Evolutionary conservation across 2,888 invertebrate genomes (phyloP), one percentile per base, ranked within the genome.

Genomic region (Dyspetes luteomarginatus): DNA sequence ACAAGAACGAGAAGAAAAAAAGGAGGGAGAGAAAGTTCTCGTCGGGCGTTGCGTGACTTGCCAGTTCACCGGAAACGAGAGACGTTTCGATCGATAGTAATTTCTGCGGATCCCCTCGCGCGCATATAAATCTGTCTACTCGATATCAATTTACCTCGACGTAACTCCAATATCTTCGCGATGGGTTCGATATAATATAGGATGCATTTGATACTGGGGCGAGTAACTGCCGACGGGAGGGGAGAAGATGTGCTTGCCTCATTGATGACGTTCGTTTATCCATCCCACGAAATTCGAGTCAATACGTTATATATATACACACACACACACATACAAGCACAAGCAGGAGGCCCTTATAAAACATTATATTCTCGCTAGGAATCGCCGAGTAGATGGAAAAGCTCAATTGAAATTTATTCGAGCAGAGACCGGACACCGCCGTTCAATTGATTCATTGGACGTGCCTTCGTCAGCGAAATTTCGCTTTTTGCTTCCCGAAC

Each of bases 61-160:
- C 72, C 55, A 45, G 19, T 68, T 72, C 76, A 60, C 71, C 80
- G 76, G 76, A 81, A 81, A 81, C 71, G 76, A 62, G 76, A 72
- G 72, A 76, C 72, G 60, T 65, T n/a, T 72, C 80, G 65, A 81
- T 76, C 80, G 76, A 81, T 81, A 81, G 76, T 76, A 72, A 76
- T 81, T 76, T 72, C 67, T 68, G 69, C 69, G 64, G 52, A 22
- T 74, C 56, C 64, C 56, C 36, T 28, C 80, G 67, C 76, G 48
- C 41, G 62, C 52, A 55, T 68, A 81, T 81, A 78, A 81, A 81
- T 78, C 69, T 60, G 69, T 74, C 73, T 64, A 48, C 69, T 64
- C 58, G 56, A 58, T 81, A 81, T 81, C 81, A 78, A 78, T 81
- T 81, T 77, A 78, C 81, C 69, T 24, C 56, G 69, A 50, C 69